A percentile compares a stretch with the other conserved stretches of the same genome.
phyloP scores from a whole-genome alignment of 2,113 vertebrate genomes.

The Megatriorchis doriae region DNA sequence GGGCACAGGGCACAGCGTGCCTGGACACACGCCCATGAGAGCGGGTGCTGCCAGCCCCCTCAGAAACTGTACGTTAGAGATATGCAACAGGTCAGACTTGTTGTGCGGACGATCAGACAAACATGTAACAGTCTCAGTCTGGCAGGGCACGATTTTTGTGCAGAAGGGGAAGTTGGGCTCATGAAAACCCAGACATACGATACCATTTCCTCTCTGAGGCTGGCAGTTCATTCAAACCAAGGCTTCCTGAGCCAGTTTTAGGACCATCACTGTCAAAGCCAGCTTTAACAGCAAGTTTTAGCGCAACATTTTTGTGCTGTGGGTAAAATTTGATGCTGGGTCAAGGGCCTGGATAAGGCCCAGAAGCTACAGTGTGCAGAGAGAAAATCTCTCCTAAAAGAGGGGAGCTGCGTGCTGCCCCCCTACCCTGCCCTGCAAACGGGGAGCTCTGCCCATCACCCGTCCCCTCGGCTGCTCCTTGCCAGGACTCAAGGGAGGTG shows the following conservation, averaged over 20 bases:
- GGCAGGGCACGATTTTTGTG: neutral
- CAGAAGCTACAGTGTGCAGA: neutral
- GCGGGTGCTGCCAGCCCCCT: neutral
- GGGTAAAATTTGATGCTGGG: neutral
- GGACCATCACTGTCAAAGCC: neutral
- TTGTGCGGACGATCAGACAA: neutral
- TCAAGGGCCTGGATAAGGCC: neutral
- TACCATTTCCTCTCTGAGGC: neutral
- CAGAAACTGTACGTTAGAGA: neutral
- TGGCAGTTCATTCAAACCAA: neutral
- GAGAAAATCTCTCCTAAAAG: neutral
- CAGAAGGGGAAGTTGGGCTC: neutral
- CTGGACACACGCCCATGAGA: fast-evolving
- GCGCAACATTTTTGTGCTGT: neutral
- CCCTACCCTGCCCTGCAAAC: neutral
- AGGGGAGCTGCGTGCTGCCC: neutral
- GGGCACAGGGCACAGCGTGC: neutral
- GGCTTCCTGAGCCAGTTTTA: neutral
- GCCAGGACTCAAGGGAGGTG: neutral
- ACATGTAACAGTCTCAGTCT: neutral
- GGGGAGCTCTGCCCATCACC: neutral
- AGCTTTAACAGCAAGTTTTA: neutral
- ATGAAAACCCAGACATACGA: neutral
- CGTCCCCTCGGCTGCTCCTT: neutral
- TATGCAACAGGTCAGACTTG: neutral